Conservation (phyloP, 2,113 vertebrate species). For the Poeciliopsis retropinna region DNA sequence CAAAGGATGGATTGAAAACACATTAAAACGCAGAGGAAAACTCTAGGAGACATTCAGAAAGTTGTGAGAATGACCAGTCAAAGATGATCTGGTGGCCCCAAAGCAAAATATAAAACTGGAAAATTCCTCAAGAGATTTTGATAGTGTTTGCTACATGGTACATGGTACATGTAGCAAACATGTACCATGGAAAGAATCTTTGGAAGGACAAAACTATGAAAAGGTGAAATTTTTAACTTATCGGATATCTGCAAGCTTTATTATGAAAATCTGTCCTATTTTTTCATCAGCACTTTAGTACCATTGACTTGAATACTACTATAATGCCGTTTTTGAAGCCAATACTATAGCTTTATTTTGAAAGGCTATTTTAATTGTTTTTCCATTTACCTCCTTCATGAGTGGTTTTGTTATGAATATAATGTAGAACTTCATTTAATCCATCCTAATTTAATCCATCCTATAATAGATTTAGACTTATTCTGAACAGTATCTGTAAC, state of each 20-base stretch:
- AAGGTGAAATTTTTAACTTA: background rate
- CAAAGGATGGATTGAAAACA: background rate
- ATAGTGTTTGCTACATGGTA: background rate
- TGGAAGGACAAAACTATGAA: background rate
- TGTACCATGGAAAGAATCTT: background rate
- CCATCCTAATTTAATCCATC: background rate
- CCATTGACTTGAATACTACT: no score
- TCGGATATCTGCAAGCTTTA: no score
- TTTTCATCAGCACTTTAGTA: no score
- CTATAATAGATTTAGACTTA: background rate
- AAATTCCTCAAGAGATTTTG: background rate
- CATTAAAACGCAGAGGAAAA: background rate
- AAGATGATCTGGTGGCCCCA: background rate
- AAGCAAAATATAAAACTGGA: background rate
- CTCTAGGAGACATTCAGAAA: background rate
- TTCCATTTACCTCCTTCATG: no score
- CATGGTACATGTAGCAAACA: background rate
- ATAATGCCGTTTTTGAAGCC: no score
- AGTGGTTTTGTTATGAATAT: background rate
- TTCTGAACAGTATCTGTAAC: background rate
- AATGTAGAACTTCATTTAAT: background rate
- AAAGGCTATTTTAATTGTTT: no score
- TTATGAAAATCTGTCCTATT: no score
- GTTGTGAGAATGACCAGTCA: background rate
- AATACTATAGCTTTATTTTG: no score